phyloP scores from a whole-genome alignment of 2,888 invertebrate species.

The Zonitis immaculata region DNA sequence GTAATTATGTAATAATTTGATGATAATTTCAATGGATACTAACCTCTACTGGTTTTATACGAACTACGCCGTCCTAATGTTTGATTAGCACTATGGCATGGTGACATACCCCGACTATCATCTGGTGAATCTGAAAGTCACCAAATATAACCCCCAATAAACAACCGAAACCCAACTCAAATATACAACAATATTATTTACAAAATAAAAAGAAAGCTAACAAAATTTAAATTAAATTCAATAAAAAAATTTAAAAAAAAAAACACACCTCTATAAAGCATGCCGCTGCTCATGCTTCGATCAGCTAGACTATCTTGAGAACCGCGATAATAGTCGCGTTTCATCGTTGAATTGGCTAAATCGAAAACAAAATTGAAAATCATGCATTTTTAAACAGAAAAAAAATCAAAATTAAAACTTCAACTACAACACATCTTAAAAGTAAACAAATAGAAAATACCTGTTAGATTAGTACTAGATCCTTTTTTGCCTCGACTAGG shows the following conservation, averaged over 20 bases:
- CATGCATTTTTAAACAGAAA: conserved; percentile 16
- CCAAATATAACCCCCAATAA: conserved; percentile 21
- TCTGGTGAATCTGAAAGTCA: conserved; percentile 63
- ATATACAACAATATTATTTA: conserved; percentile 9
- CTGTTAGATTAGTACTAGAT: conserved; percentile 76
- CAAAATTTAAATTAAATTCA: background rate
- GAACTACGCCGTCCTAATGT: conserved; percentile 78
- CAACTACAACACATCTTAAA: conserved; percentile 4
- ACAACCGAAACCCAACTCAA: conserved; percentile 21
- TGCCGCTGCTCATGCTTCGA: conserved; percentile 56
- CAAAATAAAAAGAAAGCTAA: background rate
- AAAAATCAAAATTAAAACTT: conserved; percentile 11
- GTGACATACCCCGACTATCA: conserved; percentile 71
- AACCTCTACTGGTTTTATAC: conserved; percentile 84
- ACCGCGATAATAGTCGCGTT: conserved; percentile 87
- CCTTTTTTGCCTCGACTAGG: conserved; percentile 74
- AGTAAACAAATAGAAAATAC: conserved; percentile 48
- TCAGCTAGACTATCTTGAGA: conserved; percentile 85
- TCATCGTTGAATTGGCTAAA: conserved; percentile 60
- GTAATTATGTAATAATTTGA: too few relatives aligned
- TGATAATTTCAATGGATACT: too few relatives aligned
- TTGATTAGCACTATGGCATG: conserved; percentile 59
- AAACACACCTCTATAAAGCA: conserved; percentile 68
- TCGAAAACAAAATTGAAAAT: conserved; percentile 27
- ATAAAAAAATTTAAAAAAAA: conserved; percentile 5